phyloP scores from a whole-genome alignment of 2,113 vertebrate genomes.

The Pteronura brasiliensis region DNA sequence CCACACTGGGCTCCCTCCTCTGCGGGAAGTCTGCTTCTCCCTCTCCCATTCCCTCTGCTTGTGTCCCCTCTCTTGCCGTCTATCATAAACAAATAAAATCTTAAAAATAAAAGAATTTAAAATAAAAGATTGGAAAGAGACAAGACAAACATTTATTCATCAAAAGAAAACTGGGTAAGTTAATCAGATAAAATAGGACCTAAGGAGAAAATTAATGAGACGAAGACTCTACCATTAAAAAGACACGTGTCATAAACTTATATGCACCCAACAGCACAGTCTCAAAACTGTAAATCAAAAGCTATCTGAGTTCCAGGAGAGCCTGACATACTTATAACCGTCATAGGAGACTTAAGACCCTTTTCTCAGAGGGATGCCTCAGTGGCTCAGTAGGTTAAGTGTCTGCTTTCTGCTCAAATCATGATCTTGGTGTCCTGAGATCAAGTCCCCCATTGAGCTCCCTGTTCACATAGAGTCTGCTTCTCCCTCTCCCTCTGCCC shows the following conservation, averaged over 20 bases:
- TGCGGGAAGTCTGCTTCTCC: too few relatives aligned
- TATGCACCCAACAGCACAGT: background rate
- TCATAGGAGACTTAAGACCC: background rate
- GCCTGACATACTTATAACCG: background rate
- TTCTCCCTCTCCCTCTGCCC: background rate
- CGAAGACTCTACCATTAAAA: background rate
- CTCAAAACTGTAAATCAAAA: background rate
- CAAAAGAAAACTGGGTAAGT: background rate
- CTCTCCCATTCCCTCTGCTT: too few relatives aligned
- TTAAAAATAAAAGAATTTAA: constrained; percentile 1
- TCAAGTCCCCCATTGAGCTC: too few relatives aligned
- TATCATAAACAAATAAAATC: too few relatives aligned
- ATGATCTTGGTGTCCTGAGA: background rate
- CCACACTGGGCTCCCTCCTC: too few relatives aligned
- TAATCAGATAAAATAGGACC: constrained; percentile 25
- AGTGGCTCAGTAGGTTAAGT: background rate
- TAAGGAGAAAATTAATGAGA: background rate
- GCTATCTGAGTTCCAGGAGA: background rate
- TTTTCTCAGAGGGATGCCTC: background rate
- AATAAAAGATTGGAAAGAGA: constrained; percentile 36
- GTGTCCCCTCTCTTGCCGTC: too few relatives aligned
- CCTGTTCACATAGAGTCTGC: background rate
- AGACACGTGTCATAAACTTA: background rate
- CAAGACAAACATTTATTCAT: background rate
- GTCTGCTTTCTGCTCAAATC: background rate